Conservation (phyloP, 2,113 vertebrate genomes). For the Lota lota region DNA sequence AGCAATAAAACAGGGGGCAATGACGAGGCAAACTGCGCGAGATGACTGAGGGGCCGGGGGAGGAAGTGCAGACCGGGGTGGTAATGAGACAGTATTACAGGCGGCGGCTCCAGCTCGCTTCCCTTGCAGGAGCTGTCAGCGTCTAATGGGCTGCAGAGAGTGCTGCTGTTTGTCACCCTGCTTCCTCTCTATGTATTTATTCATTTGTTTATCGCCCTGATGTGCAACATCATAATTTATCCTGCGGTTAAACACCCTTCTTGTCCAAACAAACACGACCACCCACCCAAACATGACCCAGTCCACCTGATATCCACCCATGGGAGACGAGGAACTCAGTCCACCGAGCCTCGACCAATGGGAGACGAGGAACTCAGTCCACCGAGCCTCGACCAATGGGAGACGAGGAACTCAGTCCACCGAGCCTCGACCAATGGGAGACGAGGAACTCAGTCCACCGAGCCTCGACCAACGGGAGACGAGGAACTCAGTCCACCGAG, state of each 20-base stretch:
- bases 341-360: too few relatives aligned
- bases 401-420: too few relatives aligned
- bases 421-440: too few relatives aligned
- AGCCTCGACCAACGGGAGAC: too few relatives aligned
- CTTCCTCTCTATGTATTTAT: constrained; percentile 75
- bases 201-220: constrained; percentile 75
- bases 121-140: constrained; percentile 74
- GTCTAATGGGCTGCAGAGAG: constrained; percentile 73
- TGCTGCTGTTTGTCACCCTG: constrained; percentile 73
- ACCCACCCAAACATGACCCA: too few relatives aligned
- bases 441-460: too few relatives aligned
- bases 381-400: too few relatives aligned
- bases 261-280: neutral
- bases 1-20: constrained; percentile 91
- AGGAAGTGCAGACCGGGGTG: constrained; percentile 76
- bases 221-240: constrained; percentile 73
- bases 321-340: too few relatives aligned
- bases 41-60: constrained; percentile 90
- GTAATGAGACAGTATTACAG: constrained; percentile 88
- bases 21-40: constrained; percentile 90
- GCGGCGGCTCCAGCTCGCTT: constrained; percentile 71
- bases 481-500: too few relatives aligned
- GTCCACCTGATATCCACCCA: too few relatives aligned
- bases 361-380: too few relatives aligned
- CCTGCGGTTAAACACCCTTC: constrained; percentile 47